Percentiles rank a stretch among this genome's conserved stretches.
Conservation (phyloP, 30 jellyfish, hydroid and myxozoan genomes). For the Aurelia sp. region DNA sequence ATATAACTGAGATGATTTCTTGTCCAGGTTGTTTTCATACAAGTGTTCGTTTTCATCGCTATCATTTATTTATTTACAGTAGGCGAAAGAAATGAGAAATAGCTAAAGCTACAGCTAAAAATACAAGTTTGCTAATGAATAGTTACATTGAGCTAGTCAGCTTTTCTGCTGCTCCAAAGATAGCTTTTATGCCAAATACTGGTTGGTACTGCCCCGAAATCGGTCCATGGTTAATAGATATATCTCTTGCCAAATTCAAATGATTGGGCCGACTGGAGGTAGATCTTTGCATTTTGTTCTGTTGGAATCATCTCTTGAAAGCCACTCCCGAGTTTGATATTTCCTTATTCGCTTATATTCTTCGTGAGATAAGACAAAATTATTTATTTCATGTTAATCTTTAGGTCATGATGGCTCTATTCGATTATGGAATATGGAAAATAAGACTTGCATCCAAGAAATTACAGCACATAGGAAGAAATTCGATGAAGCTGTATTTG, state of each 20-base stretch:
- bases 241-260: too few species aligned
- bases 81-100: too few species aligned
- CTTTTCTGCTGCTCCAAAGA: neutral
- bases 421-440: slow-evolving; percentile 98
- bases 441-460: slow-evolving; percentile 97
- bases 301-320: too few species aligned
- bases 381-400: neutral
- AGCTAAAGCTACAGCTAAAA: too few species aligned
- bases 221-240: too few species aligned
- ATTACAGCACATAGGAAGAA: slow-evolving; percentile 98
- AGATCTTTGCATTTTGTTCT: too few species aligned
- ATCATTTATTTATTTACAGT: neutral
- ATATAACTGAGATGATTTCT: neutral
- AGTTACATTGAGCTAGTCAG: neutral
- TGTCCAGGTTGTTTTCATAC: neutral
- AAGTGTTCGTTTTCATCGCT: neutral
- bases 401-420: slow-evolving; percentile 99
- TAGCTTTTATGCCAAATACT: neutral
- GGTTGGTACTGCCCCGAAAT: neutral
- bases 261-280: too few species aligned
- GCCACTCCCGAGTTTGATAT: too few species aligned
- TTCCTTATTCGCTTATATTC: too few species aligned
- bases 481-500: slow-evolving; percentile 98
- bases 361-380: neutral
- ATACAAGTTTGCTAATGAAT: too few species aligned